These are phyloP conservation scores for Marcusenius ussheri DNA, from an alignment of 2,113 vertebrate genomes.

Conservation along the genomic window DNA sequence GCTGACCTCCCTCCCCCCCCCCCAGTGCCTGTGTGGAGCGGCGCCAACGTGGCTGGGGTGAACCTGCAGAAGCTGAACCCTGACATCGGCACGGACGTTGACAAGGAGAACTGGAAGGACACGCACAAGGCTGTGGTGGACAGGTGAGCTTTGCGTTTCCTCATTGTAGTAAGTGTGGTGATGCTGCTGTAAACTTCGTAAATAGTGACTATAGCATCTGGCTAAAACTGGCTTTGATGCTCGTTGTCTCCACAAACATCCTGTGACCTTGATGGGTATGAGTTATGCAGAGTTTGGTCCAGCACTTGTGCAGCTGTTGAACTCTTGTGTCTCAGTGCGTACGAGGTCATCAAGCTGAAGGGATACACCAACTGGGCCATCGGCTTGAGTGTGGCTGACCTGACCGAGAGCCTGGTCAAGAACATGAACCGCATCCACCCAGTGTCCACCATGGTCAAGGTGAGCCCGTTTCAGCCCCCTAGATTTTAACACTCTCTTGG, in stretches of 20 bases:
- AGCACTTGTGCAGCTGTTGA: neutral
- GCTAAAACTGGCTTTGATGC: neutral
- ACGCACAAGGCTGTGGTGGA: constrained; percentile 88
- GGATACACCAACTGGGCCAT: constrained; percentile 99
- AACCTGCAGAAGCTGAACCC: constrained; percentile 85
- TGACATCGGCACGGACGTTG: constrained; percentile 74
- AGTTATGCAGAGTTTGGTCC: neutral
- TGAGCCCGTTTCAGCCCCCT: constrained; percentile 39
- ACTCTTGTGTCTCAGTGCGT: constrained; percentile 65
- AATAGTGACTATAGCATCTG: neutral
- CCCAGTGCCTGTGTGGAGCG: constrained; percentile 91
- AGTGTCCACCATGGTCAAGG: constrained; percentile 93
- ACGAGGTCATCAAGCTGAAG: constrained; percentile 93
- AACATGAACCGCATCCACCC: constrained; percentile 83
- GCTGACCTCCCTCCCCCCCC: neutral
- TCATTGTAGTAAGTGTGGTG: neutral
- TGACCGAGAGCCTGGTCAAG: constrained; percentile 83
- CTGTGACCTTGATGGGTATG: neutral
- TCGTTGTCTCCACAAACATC: neutral
- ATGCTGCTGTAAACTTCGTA: neutral
- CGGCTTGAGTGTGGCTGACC: constrained; percentile 87
- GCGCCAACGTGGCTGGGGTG: constrained; percentile 87
- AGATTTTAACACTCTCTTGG: neutral
- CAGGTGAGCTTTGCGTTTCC: constrained; percentile 58
- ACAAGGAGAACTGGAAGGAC: constrained; percentile 84